Evolutionary conservation across 2,888 invertebrate genomes (phyloP), one percentile per base, ranked within the genome.

Genomic region (Spisula solida): DNA sequence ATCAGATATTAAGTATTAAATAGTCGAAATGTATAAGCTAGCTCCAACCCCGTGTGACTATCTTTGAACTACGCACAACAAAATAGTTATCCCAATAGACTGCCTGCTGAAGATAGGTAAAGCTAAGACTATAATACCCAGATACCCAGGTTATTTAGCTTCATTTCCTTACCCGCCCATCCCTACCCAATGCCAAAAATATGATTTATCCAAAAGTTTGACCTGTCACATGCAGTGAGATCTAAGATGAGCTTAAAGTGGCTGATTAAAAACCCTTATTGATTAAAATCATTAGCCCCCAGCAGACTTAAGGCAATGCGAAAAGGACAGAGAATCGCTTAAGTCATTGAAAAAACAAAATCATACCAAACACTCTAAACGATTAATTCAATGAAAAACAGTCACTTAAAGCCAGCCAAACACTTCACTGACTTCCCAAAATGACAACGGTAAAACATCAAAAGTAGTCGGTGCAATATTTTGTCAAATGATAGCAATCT

Each of bases 401-500:
- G 34, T 25, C 75, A 75, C 75, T 75, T 34, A 34, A 75, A 34
- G 41, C 31, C 34, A 14, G 31, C 31, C 34, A 75, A 16, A 31
- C 18, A 31, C 16, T 75, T 34, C 75, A 75, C 14, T 75, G 18
- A 31, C 31, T 75, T 31, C 75, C 31, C 75, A 34, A 34, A 31
- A 75, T 14, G 75, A 75, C 20, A 8, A 18, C 25, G 41, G 41
- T 25, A 16, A 31, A 31, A 75, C 75, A 18, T 75, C 75, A 75
- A 75, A 75, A 75, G 75, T 34, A 31, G 8, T 16, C 29, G 12
- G 25, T 75, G 75, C 75, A 31, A 31, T 31, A 31, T 34, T 16
- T 34, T 34, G 18, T 34, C 75, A 75, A 75, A 18, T 34, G 75
- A 75, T 75, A 75, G 31, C 41, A 75, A 75, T 75, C 75, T 75